Conservation (phyloP, 2,888 invertebrate species). For the Gryllus longicercus region DNA sequence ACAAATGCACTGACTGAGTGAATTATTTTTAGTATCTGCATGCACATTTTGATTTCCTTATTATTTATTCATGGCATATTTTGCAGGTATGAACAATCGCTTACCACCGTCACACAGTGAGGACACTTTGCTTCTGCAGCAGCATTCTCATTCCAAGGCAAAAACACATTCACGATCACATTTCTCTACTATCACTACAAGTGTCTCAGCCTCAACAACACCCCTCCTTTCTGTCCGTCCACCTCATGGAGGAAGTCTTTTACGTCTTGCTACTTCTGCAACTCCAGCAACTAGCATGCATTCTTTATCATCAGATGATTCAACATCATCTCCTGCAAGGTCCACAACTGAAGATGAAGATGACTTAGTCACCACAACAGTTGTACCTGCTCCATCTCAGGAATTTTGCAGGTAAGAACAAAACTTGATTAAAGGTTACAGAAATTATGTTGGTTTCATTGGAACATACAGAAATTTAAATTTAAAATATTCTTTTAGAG, state of each 20-base stretch:
- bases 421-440: not conserved
- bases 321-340: constrained; percentile 52
- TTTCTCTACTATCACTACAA: constrained; percentile 45
- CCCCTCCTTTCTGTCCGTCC: constrained; percentile 47
- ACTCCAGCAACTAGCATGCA: constrained; percentile 48
- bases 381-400: constrained; percentile 48
- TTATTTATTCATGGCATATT: not conserved
- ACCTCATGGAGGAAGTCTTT: constrained; percentile 60
- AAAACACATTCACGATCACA: constrained; percentile 32
- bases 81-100: constrained; percentile 41
- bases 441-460: too few species aligned
- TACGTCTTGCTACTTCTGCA: constrained; percentile 57
- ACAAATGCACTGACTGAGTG: too few species aligned
- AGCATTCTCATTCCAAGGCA: constrained; percentile 34
- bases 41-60: too few species aligned
- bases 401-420: constrained; percentile 60
- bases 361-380: constrained; percentile 43
- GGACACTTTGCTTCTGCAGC: constrained; percentile 63
- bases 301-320: constrained; percentile 35
- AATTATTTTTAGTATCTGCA: too few species aligned
- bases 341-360: constrained; percentile 40
- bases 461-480: too few species aligned
- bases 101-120: constrained; percentile 81
- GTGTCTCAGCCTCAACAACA: constrained; percentile 65
- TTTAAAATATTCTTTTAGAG: too few species aligned